Evolutionary conservation across 2,888 invertebrate species (phyloP), one percentile per base, ranked within the genome.

Genomic region (Plebejus melissa): DNA sequence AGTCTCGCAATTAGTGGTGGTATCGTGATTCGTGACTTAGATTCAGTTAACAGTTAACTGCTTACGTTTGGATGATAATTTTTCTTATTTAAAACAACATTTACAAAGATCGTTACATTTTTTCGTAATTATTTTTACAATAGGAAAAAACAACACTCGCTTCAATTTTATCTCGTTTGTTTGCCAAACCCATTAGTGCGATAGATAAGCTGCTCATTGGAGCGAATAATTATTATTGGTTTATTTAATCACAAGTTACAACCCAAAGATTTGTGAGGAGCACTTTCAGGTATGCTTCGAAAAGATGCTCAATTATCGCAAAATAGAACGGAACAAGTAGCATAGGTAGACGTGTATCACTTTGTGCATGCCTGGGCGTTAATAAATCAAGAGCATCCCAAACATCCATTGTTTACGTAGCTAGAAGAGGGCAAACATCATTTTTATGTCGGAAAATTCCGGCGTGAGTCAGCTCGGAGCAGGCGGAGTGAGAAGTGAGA

Each of bases 311-410:
- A 60, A 60, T 60, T 28, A 28, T 28, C 28, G 60, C 11, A 60
- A 60, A 7, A 22, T 7, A 69, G n/a, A 74, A 69, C 36, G 16
- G 69, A 57, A 69, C 38, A 9, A 69, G 22, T 54, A 75, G 13
- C 16, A 54, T 54, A 54, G 22, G 75, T 70, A 69, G 54, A 54
- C 22, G 32, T 60, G 76, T 76, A 76, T 76, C 76, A 75, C 76
- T 76, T 57, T 50, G 74, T 74, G 69, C 58, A 41, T 75, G 69
- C 75, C 69, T n/a, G 74, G 46, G 76, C 82, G 81, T 80, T 82
- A 82, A 80, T 86, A 85, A 85, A 85, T 84, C 82, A 83, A 80
- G 76, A 79, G 78, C 79, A 77, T 79, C 78, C 79, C 80, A 81
- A 80, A 81, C 80, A 77, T 77, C 70, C 74, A 77, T 69, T 74